phyloP scores from a whole-genome alignment of 2,797 vertebrate species.

The Apogon hyalosoma region DNA sequence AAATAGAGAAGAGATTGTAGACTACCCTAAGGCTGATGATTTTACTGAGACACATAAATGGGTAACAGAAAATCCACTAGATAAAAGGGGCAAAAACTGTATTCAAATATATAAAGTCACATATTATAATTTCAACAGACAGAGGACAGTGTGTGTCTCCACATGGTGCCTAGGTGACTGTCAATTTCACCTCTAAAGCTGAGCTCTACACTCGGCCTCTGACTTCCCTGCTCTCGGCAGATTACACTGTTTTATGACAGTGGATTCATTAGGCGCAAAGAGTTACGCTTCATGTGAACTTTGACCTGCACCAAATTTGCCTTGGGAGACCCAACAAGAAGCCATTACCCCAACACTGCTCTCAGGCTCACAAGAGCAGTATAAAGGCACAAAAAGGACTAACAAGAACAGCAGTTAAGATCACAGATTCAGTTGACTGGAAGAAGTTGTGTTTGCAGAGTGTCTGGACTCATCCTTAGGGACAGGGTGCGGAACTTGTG shows the following conservation, averaged over 20 bases:
- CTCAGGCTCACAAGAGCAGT: slow-evolving; percentile 10
- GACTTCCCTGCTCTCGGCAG: slow-evolving; percentile 30
- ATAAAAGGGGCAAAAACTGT: background rate
- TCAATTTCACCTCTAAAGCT: background rate
- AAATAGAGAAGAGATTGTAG: background rate
- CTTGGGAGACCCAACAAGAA: slow-evolving; percentile 9
- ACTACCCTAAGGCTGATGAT: background rate
- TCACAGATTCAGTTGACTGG: slow-evolving; percentile 23
- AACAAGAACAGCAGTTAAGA: slow-evolving; percentile 26
- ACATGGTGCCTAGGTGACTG: slow-evolving; percentile 25
- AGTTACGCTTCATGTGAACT: slow-evolving; percentile 31
- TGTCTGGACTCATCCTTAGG: slow-evolving; percentile 55
- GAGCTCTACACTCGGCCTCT: slow-evolving; percentile 18
- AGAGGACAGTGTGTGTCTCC: slow-evolving; percentile 8
- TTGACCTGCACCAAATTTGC: slow-evolving; percentile 23
- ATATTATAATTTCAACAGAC: slow-evolving; percentile 11
- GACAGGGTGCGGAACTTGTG: slow-evolving; percentile 67
- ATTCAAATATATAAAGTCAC: slow-evolving; percentile 9
- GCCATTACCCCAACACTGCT: slow-evolving; percentile 4
- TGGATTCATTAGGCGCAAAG: slow-evolving; percentile 36
- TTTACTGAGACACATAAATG: background rate
- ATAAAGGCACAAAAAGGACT: slow-evolving; percentile 13
- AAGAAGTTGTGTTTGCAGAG: slow-evolving; percentile 30
- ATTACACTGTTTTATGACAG: slow-evolving; percentile 26
- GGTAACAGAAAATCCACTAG: background rate